A percentile compares a stretch with the other conserved stretches of the same genome.
Evolutionary conservation across 2,113 vertebrate species (phyloP).

Genomic region (Gadus chalcogrammus): DNA sequence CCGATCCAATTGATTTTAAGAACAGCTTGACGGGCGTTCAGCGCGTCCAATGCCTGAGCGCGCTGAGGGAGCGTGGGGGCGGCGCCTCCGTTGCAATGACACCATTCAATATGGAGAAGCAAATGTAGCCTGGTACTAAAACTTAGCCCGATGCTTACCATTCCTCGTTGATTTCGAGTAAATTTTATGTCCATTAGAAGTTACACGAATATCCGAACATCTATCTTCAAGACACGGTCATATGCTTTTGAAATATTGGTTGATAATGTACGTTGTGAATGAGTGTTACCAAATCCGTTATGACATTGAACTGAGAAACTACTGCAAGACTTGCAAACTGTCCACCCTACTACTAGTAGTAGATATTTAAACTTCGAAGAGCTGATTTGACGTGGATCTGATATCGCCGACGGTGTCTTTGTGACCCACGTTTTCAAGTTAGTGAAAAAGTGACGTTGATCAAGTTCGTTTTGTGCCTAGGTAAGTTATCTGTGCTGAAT

Average conservation of each 20-base stretch:
- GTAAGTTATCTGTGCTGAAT: conserved; percentile 37
- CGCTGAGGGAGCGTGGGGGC: conserved; percentile 19
- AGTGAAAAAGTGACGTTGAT: conserved; percentile 60
- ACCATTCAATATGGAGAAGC: conserved; percentile 65
- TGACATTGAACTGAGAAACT: neutral
- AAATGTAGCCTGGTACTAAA: conserved; percentile 34
- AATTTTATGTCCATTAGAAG: neutral
- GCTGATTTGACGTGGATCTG: conserved; percentile 3
- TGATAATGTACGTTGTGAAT: neutral
- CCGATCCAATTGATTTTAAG: conserved; percentile 38
- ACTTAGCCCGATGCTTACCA: neutral
- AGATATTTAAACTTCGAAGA: too few relatives aligned
- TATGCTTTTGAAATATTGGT: conserved; percentile 12
- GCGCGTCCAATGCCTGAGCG: conserved; percentile 33
- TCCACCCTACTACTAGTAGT: too few relatives aligned
- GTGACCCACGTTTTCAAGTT: conserved; percentile 22
- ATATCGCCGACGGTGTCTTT: neutral
- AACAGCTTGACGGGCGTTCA: conserved; percentile 25
- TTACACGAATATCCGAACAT: neutral
- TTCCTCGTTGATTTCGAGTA: neutral
- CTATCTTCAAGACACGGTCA: neutral
- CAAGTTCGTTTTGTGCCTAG: conserved; percentile 30
- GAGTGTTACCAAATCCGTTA: conserved; percentile 16
- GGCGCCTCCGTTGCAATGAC: conserved; percentile 33
- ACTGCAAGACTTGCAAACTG: too few relatives aligned